Percentiles rank a stretch among this genome's conserved stretches.
Conservation (phyloP, 2,113 vertebrate species). For the Callorhinus ursinus region DNA sequence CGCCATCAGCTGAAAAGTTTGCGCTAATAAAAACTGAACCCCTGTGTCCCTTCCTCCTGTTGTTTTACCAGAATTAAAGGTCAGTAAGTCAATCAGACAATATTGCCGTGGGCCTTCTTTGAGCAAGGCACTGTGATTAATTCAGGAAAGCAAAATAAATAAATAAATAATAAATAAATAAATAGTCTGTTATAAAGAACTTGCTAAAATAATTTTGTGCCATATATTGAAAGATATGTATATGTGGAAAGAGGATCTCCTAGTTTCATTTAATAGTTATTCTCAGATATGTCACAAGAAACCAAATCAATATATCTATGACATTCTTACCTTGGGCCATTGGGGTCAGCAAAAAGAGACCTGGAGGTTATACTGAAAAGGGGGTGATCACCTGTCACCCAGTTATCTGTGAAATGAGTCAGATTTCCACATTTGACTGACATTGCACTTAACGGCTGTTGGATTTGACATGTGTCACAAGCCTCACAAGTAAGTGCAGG, state of each 20-base stretch:
- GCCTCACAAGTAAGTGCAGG: neutral
- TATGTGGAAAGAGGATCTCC: neutral
- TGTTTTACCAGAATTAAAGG: constrained; percentile 39
- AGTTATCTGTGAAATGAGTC: neutral
- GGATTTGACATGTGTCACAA: neutral
- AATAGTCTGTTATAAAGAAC: neutral
- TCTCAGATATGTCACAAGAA: neutral
- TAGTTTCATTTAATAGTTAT: constrained; percentile 5
- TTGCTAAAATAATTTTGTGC: constrained; percentile 12
- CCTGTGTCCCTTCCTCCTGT: neutral
- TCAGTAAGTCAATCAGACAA: constrained; percentile 49
- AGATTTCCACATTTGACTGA: neutral
- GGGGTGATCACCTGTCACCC: neutral
- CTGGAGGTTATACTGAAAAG: neutral
- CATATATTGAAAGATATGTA: neutral
- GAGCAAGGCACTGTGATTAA: constrained; percentile 11
- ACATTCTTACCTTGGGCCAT: neutral
- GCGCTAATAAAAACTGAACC: constrained; percentile 27
- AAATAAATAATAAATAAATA: neutral
- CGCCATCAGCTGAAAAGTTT: neutral
- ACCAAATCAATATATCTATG: neutral
- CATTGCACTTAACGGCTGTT: neutral
- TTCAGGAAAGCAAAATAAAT: constrained; percentile 39
- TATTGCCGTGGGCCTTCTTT: neutral
- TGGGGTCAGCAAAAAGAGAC: neutral